Conservation (phyloP, 2,797 vertebrate species). For the Gobio occitaniae region DNA sequence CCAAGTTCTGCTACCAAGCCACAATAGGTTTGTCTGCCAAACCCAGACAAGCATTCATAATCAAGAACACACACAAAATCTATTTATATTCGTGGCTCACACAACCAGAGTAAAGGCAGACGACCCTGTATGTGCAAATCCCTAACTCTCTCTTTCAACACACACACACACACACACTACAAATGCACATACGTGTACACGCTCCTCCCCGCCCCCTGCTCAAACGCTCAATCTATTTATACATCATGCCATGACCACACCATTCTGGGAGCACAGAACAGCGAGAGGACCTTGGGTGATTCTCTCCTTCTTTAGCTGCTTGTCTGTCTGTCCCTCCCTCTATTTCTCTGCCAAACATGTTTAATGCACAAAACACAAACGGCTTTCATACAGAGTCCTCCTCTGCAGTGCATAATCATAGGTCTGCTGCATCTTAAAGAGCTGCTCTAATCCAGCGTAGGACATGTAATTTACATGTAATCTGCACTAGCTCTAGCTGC, state of each 20-base stretch:
- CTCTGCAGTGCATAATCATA: constrained; percentile 44
- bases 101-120: constrained; percentile 41
- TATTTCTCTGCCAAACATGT: constrained; percentile 28
- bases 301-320: constrained; percentile 46
- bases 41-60: constrained; percentile 58
- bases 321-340: constrained; percentile 35
- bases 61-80: constrained; percentile 37
- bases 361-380: constrained; percentile 25
- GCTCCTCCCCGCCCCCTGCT: constrained; percentile 48
- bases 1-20: constrained; percentile 60
- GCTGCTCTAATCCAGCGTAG: constrained; percentile 26
- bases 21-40: constrained; percentile 63
- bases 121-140: constrained; percentile 56
- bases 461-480: constrained; percentile 24
- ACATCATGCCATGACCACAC: constrained; percentile 51
- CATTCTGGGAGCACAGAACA: constrained; percentile 56
- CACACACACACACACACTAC: constrained; percentile 38
- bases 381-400: constrained; percentile 21
- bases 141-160: constrained; percentile 18
- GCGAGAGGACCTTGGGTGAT: constrained; percentile 54
- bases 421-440: constrained; percentile 23
- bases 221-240: constrained; percentile 60
- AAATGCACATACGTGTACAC: constrained; percentile 46
- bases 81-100: constrained; percentile 53
- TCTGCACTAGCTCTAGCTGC: constrained; percentile 11